phyloP scores from a whole-genome alignment of 2,113 vertebrate species.

The Nycticebus coucang region DNA sequence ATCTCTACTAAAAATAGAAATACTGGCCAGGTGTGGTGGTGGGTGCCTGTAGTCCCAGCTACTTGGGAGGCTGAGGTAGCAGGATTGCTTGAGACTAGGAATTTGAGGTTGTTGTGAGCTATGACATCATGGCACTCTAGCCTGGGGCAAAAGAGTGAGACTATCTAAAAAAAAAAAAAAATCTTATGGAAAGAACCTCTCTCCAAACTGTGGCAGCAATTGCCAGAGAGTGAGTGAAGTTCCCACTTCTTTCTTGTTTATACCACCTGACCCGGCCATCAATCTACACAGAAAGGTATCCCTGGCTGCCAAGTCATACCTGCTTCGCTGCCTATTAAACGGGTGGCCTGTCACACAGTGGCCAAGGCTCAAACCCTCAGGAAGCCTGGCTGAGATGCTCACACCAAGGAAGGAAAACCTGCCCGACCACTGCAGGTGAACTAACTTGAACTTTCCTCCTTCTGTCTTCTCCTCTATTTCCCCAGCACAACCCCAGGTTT shows the following conservation, averaged over 20 bases:
- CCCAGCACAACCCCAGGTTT: not conserved
- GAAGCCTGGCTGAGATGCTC: slow-evolving; percentile 57
- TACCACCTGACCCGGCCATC: not conserved
- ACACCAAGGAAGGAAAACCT: not conserved
- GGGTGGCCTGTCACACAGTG: slow-evolving; percentile 6
- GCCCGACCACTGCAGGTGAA: fast-evolving
- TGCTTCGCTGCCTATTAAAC: slow-evolving; percentile 25
- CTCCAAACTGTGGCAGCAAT: slow-evolving; percentile 41
- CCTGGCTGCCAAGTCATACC: not conserved
- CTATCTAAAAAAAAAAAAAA: not conserved
- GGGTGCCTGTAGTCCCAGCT: too few relatives aligned
- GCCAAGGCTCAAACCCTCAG: slow-evolving; percentile 43
- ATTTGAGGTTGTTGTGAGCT: too few relatives aligned
- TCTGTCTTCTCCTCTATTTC: not conserved
- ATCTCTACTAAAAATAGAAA: too few relatives aligned
- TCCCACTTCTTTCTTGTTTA: not conserved
- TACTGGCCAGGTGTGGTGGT: too few relatives aligned
- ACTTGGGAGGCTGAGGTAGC: too few relatives aligned
- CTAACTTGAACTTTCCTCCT: slow-evolving; percentile 55
- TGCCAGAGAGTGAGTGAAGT: not conserved
- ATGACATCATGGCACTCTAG: too few relatives aligned
- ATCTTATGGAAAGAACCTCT: slow-evolving; percentile 10
- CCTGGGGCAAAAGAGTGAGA: too few relatives aligned
- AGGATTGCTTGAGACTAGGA: too few relatives aligned
- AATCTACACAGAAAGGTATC: not conserved